Base-by-base conservation (phyloP, 2,888 invertebrate species). In the Loripinus fragilis region DNA sequence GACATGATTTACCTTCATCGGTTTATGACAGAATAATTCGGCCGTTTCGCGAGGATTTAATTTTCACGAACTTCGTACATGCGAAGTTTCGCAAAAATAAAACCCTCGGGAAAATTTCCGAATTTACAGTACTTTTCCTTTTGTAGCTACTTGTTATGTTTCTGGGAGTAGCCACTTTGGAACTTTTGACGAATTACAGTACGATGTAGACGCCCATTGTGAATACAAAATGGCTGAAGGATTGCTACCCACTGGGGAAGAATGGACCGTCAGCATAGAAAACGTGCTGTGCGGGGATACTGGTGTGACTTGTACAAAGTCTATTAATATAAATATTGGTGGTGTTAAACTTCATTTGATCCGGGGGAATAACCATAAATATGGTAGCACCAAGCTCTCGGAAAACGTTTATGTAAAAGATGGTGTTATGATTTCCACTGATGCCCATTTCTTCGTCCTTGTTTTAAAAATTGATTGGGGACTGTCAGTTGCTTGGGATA, bases 111-210 rank as follows among this genome's bases (percentile, higher is more conserved):
- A n/a, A n/a, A n/a, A n/a, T n/a, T n/a, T n/a, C n/a, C n/a, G n/a
- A n/a, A n/a, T n/a, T n/a, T n/a, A n/a, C n/a, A n/a, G n/a, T n/a
- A n/a, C n/a, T n/a, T n/a, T n/a, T n/a, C n/a, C n/a, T 45, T 72
- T 80, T 84, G 0, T 65, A 88, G 90, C 84, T 17, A 77, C 83
- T 17, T 98, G 98, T 92, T 95, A 95, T 38, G 96, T 96, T 0
- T 97, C 97, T 96, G 98, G 98, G 2, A 97, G 98, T 92, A 97
- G 97, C 0, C 98, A 98, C 94, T 96, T 96, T 90, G 95, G 95
- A 88, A 97, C 97, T 0, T 98, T 97, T 92, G 98, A 98, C 94
- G 96, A 96, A 0, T 95, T 95, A 0, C 95, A 95, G 77, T 98
- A 95, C 92, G 97, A 97, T 91, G 98, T 97, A 93, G 97, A 97